These are phyloP conservation scores for Holothuria glaberrima DNA, from an alignment of 35 echinoderm and acorn worm species.

Conservation along the genomic window DNA sequence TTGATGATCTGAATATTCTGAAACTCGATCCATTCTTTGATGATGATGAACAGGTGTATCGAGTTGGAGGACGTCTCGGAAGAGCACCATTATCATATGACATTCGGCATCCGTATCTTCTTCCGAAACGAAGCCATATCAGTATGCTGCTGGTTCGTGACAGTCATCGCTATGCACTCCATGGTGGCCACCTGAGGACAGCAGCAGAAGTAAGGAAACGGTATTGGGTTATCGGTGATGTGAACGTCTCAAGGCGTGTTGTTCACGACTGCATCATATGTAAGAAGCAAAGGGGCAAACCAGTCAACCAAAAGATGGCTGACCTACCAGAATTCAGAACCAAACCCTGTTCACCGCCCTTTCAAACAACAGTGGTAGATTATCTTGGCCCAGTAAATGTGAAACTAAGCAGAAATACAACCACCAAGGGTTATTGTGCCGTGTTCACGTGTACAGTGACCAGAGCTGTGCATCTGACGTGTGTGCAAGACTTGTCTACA, in stretches of 20 bases:
- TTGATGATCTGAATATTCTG: constrained; percentile 72
- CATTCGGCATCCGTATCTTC: constrained; percentile 70
- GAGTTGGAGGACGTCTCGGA: constrained; percentile 73
- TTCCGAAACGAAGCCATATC: constrained; percentile 69
- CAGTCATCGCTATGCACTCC: constrained; percentile 64
- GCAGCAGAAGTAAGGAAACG: constrained; percentile 68
- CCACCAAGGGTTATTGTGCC: constrained; percentile 75
- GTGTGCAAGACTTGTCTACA: constrained; percentile 81
- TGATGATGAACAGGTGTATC: constrained; percentile 72
- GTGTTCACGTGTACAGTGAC: constrained; percentile 74
- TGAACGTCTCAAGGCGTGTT: constrained; percentile 24
- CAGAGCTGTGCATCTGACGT: constrained; percentile 75
- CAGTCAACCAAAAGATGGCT: constrained; percentile 71
- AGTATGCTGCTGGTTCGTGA: constrained; percentile 74
- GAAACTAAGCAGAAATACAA: constrained; percentile 73
- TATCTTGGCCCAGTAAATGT: constrained; percentile 79
- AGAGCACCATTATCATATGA: constrained; percentile 64
- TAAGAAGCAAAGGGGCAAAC: constrained; percentile 60
- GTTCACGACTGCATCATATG: constrained; percentile 66
- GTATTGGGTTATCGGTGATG: constrained; percentile 58
- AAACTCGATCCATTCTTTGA: constrained; percentile 81
- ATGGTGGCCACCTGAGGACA: constrained; percentile 68
- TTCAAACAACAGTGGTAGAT: constrained; percentile 77
- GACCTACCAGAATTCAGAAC: constrained; percentile 68
- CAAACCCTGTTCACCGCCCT: constrained; percentile 48